A percentile compares a stretch with the other conserved stretches of the same genome.
Evolutionary conservation across 2,888 invertebrate genomes (phyloP).

Genomic region (Xylota segnis): DNA sequence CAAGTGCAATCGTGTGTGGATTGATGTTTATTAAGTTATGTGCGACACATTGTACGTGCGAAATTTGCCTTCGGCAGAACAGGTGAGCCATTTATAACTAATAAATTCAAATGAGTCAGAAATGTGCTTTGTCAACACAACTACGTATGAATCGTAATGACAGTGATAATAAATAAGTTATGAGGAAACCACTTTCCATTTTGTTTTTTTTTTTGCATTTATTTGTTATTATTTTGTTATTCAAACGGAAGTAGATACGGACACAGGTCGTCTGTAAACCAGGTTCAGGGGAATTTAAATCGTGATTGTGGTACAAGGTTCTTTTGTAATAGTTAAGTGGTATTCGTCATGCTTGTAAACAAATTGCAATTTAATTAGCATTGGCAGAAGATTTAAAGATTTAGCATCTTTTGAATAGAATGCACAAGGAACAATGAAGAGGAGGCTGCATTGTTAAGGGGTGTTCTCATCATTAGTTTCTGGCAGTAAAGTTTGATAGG

Average conservation of each 20-base stretch:
- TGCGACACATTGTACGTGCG: slow-evolving; percentile 27
- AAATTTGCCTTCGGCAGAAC: slow-evolving; percentile 1
- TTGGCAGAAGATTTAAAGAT: neutral
- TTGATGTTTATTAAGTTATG: slow-evolving; percentile 9
- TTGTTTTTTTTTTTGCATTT: slow-evolving; percentile 5
- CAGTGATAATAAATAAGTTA: neutral
- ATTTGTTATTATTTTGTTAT: slow-evolving; percentile 6
- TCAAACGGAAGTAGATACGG: slow-evolving; percentile 49
- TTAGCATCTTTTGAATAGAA: neutral
- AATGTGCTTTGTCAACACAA: neutral
- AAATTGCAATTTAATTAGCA: neutral
- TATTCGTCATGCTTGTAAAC: neutral
- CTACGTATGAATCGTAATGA: neutral
- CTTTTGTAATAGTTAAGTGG: neutral
- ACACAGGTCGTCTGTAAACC: no score
- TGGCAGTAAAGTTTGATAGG: neutral
- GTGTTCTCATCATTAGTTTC: neutral
- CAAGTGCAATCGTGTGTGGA: neutral
- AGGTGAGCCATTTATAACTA: slow-evolving; percentile 1
- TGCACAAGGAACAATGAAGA: neutral
- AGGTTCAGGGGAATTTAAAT: slow-evolving; percentile 11
- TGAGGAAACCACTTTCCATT: neutral
- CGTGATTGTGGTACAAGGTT: slow-evolving; percentile 22
- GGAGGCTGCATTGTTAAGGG: neutral
- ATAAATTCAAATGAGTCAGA: slow-evolving; percentile 5